These are phyloP conservation scores for Labeo rohita DNA, from an alignment of 2,113 vertebrate genomes.

Conservation along the genomic window DNA sequence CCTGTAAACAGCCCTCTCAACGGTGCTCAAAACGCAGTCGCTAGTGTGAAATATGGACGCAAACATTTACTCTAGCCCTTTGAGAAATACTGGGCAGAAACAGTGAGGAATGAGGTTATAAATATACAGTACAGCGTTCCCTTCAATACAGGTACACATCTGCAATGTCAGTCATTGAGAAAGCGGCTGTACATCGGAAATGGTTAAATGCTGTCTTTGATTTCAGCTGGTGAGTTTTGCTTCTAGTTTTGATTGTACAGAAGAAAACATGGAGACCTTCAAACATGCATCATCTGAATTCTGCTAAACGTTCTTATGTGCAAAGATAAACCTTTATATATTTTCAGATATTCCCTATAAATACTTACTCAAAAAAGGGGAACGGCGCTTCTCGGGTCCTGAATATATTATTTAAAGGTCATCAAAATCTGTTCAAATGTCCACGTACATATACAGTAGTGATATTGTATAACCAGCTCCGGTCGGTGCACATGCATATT, in stretches of 20 bases:
- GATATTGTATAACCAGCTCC: neutral
- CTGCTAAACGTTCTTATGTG: neutral
- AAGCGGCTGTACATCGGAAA: neutral
- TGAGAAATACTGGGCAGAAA: slow-evolving; percentile 50
- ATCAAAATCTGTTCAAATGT: slow-evolving; percentile 12
- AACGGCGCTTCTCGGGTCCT: slow-evolving; percentile 4
- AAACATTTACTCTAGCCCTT: slow-evolving; percentile 53
- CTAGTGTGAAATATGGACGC: slow-evolving; percentile 51
- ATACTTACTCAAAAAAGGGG: neutral
- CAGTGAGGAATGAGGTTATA: slow-evolving; percentile 60
- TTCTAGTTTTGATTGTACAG: neutral
- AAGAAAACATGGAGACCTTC: neutral
- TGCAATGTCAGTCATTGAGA: neutral
- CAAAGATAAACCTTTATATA: neutral
- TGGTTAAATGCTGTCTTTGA: neutral
- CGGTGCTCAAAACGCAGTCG: slow-evolving; percentile 50
- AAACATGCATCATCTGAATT: neutral
- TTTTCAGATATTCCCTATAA: neutral
- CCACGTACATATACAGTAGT: slow-evolving; percentile 15
- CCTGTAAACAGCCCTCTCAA: slow-evolving; percentile 58
- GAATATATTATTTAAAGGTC: slow-evolving; percentile 34
- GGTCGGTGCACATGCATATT: slow-evolving; percentile 35
- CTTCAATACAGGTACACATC: slow-evolving; percentile 34
- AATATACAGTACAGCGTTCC: slow-evolving; percentile 61
- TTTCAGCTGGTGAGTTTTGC: neutral